phyloP scores from a whole-genome alignment of 2,888 invertebrate genomes.

The Eristalis arbustorum region DNA sequence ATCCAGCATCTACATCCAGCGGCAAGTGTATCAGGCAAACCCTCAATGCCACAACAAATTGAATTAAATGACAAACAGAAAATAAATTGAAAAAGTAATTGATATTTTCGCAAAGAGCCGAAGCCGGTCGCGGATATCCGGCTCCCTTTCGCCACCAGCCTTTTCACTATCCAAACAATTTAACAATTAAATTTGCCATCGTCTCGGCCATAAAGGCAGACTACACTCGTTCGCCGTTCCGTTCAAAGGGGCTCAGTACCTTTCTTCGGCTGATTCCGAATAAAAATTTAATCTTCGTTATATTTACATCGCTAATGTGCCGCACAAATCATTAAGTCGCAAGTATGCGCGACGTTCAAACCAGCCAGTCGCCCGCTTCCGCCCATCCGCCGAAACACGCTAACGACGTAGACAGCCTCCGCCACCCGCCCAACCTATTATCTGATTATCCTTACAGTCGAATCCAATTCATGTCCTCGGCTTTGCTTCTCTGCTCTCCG shows the following conservation, averaged over 20 bases:
- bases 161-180: slow-evolving; percentile 57
- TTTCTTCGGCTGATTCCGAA: slow-evolving; percentile 25
- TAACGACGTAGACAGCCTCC: not conserved
- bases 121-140: not conserved
- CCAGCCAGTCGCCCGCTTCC: not conserved
- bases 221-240: not conserved
- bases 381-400: not conserved
- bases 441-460: slow-evolving; percentile 56
- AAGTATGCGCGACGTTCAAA: slow-evolving; percentile 31
- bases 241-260: not conserved
- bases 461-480: slow-evolving; percentile 49
- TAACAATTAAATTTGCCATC: slow-evolving; percentile 54
- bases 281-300: slow-evolving; percentile 55
- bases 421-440: slow-evolving; percentile 13
- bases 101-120: slow-evolving; percentile 6
- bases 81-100: slow-evolving; percentile 51
- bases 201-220: not conserved
- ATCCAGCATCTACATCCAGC: not conserved
- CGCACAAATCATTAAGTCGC: slow-evolving; percentile 59
- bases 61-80: slow-evolving; percentile 44
- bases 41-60: slow-evolving; percentile 3
- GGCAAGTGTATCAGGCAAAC: not conserved
- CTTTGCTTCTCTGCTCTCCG: slow-evolving; percentile 20
- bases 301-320: slow-evolving; percentile 64
- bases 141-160: slow-evolving; percentile 9